Percentiles rank a stretch among this genome's conserved stretches.
Evolutionary conservation across 2,888 invertebrate species (phyloP).

Genomic region (Camponotus fellah): DNA sequence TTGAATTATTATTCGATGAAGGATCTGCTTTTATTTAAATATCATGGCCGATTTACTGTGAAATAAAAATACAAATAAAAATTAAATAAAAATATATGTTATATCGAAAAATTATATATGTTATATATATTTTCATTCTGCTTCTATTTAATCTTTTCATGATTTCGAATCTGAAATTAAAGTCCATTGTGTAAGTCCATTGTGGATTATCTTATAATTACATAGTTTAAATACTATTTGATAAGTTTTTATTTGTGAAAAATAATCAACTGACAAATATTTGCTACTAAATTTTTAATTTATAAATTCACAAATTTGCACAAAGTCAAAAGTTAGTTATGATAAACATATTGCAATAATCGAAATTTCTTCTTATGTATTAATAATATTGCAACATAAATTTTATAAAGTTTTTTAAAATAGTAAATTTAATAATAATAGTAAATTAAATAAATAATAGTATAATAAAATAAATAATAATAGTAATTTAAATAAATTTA

Average conservation of each 20-base stretch:
- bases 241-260: background rate
- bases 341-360: background rate
- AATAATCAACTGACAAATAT: background rate
- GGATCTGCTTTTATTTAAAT: constrained; percentile 59
- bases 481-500: background rate
- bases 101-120: constrained; percentile 27
- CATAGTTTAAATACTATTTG: constrained; percentile 39
- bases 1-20: constrained; percentile 75
- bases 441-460: background rate
- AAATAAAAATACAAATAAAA: constrained; percentile 73
- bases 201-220: constrained; percentile 48
- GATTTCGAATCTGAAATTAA: constrained; percentile 59
- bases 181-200: constrained; percentile 56
- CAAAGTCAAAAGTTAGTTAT: background rate
- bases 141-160: constrained; percentile 55
- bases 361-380: background rate
- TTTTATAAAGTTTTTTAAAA: background rate
- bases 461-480: background rate
- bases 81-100: constrained; percentile 81
- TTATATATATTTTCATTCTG: constrained; percentile 61
- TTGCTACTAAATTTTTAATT: background rate
- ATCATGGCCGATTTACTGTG: constrained; percentile 56
- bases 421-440: background rate
- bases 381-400: background rate
- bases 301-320: background rate